phyloP scores from a whole-genome alignment of 2,797 vertebrate species.

The Thamnophis elegans region DNA sequence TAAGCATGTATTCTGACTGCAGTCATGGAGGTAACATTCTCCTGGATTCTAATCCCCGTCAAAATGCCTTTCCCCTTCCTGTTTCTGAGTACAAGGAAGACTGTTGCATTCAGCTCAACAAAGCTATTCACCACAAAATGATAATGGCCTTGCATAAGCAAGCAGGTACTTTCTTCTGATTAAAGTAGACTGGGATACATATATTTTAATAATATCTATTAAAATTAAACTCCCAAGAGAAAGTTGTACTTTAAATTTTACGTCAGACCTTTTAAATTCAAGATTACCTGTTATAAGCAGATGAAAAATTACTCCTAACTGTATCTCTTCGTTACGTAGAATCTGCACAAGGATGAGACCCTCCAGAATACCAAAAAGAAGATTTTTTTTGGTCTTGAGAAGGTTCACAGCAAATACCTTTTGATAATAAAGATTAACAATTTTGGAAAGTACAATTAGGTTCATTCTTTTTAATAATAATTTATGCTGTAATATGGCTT shows the following conservation, averaged over 20 bases:
- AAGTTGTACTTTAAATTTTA: not conserved
- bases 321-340: not conserved
- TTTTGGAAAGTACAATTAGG: not conserved
- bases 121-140: not conserved
- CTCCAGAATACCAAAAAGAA: slow-evolving; percentile 1
- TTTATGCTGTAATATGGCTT: slow-evolving; percentile 31
- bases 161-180: accelerated
- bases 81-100: not conserved
- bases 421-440: slow-evolving; percentile 52
- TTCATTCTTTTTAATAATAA: slow-evolving; percentile 36
- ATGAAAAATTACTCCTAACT: not conserved
- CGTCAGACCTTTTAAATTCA: not conserved
- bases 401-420: slow-evolving; percentile 30
- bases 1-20: not conserved
- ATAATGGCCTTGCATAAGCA: accelerated
- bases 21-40: accelerated
- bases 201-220: not conserved
- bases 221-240: accelerated
- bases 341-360: not conserved
- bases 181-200: accelerated
- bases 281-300: not conserved
- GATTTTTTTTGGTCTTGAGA: slow-evolving; percentile 23
- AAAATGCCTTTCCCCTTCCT: slow-evolving; percentile 1
- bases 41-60: not conserved
- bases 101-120: not conserved